A percentile compares a stretch with the other conserved stretches of the same genome.
These are phyloP conservation scores for Hycleus cichorii DNA, from an alignment of 1,140 invertebrate species.

Conservation along the genomic window DNA sequence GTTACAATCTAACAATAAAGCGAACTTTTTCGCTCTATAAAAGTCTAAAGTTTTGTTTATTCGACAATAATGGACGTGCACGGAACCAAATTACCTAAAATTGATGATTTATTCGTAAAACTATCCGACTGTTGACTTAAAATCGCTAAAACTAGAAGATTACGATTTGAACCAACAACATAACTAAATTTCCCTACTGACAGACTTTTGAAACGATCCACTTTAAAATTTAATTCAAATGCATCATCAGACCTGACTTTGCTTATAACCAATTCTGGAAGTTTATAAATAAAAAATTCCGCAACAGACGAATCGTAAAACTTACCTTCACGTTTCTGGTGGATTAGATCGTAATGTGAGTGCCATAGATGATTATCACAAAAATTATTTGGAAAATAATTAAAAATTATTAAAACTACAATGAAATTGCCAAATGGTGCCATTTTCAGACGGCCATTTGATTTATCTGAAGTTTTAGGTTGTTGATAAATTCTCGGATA, in stretches of 20 bases:
- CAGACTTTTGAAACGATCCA: slow-evolving; percentile 21
- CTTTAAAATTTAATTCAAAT: slow-evolving; percentile 10
- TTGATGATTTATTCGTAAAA: slow-evolving; percentile 5
- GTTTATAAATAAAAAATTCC: background rate
- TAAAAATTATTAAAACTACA: slow-evolving; percentile 3
- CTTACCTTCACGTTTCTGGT: slow-evolving; percentile 24
- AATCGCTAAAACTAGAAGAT: background rate
- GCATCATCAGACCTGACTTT: slow-evolving; percentile 16
- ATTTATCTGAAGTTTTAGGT: too few relatives aligned
- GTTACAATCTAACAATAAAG: too few relatives aligned
- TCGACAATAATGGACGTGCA: background rate
- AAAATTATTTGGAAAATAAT: slow-evolving; percentile 10
- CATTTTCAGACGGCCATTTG: too few relatives aligned
- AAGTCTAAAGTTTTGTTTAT: too few relatives aligned
- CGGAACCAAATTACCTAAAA: background rate
- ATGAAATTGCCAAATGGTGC: background rate
- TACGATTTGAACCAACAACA: slow-evolving; percentile 11
- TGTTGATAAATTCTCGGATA: too few relatives aligned
- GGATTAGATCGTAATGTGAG: slow-evolving; percentile 9
- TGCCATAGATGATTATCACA: slow-evolving; percentile 20
- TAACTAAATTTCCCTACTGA: slow-evolving; percentile 17
- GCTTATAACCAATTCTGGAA: slow-evolving; percentile 23
- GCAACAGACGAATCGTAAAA: background rate
- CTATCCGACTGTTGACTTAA: slow-evolving; percentile 2
- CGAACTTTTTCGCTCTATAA: too few relatives aligned